Conservation (phyloP, 2,113 vertebrate genomes). For the Sisor rabdophorus region DNA sequence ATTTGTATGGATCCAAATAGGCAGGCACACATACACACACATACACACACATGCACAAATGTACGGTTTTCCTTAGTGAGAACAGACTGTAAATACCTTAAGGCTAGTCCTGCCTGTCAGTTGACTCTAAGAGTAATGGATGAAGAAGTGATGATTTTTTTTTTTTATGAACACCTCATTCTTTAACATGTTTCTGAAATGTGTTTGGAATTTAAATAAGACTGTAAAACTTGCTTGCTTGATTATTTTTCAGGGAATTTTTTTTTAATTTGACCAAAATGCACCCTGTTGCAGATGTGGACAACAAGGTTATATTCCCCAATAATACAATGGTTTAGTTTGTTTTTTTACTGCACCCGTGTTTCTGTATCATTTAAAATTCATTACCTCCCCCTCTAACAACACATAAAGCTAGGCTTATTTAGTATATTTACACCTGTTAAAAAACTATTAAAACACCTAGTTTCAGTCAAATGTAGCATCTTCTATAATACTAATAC, state of each 20-base stretch:
- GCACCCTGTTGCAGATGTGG: constrained; percentile 47
- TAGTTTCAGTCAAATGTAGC: constrained; percentile 18
- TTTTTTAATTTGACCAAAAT: constrained; percentile 54
- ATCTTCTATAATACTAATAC: neutral
- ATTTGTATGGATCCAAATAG: neutral
- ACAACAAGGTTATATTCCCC: constrained; percentile 54
- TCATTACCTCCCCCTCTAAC: constrained; percentile 39
- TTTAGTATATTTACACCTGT: constrained; percentile 41
- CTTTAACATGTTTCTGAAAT: constrained; percentile 8
- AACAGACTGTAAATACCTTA: constrained; percentile 29
- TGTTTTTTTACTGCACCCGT: constrained; percentile 45
- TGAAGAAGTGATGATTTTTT: neutral
- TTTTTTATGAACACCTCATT: constrained; percentile 6
- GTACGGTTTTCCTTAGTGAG: constrained; percentile 31
- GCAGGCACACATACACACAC: constrained; percentile 1
- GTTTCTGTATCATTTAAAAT: constrained; percentile 41
- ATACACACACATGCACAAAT: constrained; percentile 17
- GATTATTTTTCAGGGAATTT: constrained; percentile 54
- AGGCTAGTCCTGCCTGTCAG: constrained; percentile 8
- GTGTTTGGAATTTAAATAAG: constrained; percentile 50
- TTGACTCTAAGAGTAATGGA: constrained; percentile 10
- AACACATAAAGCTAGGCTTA: constrained; percentile 21
- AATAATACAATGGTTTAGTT: constrained; percentile 53
- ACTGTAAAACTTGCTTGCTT: constrained; percentile 46
- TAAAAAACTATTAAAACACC: constrained; percentile 30